phyloP scores from a whole-genome alignment of 2,888 invertebrate species.

The Xestia c-nigrum region DNA sequence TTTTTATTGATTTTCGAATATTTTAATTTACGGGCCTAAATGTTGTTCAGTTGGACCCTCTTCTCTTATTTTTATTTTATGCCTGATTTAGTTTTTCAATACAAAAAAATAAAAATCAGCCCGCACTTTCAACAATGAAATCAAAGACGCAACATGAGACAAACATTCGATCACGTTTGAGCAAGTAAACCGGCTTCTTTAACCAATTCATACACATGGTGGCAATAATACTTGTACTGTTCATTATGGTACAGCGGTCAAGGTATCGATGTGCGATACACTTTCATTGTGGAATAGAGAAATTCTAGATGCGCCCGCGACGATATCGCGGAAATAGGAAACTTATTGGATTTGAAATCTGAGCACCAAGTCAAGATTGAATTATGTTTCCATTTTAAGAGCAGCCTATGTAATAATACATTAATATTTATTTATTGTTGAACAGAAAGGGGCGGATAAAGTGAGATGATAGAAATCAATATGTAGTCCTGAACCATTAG shows the following conservation, averaged over 20 bases:
- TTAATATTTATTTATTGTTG: neutral
- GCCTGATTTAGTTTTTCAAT: neutral
- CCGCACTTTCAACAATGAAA: neutral
- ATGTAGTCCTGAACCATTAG: neutral
- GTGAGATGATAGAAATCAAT: neutral
- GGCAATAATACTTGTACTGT: conserved; percentile 51
- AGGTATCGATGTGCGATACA: conserved; percentile 67
- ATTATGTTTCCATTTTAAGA: neutral
- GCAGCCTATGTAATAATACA: neutral
- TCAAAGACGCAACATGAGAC: neutral
- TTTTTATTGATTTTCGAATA: neutral
- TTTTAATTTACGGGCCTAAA: neutral
- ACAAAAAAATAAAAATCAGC: too few relatives aligned
- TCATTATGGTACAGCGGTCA: conserved; percentile 69
- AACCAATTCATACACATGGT: conserved; percentile 47
- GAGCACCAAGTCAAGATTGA: conserved; percentile 14
- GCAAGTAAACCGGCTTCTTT: conserved; percentile 21
- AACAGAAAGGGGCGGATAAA: neutral
- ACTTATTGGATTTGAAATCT: conserved; percentile 41
- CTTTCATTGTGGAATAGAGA: conserved; percentile 59
- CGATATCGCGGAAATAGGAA: conserved; percentile 54
- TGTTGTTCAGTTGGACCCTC: neutral
- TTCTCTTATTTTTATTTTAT: neutral
- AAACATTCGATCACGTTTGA: neutral
- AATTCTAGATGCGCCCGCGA: conserved; percentile 62